phyloP scores from a whole-genome alignment of 2,888 invertebrate genomes.

The Molanna angustata region DNA sequence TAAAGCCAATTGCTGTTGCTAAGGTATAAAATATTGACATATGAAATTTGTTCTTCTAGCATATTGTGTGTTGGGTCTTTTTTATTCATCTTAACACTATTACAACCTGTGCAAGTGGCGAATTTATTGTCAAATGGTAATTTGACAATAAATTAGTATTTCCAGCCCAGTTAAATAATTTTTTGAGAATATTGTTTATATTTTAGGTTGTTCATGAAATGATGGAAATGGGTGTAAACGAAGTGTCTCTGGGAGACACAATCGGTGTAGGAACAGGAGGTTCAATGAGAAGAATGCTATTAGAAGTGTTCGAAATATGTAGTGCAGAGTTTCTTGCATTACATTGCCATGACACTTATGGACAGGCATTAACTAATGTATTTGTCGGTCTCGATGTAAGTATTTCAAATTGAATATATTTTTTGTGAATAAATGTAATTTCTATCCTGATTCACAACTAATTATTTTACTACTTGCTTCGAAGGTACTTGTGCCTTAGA shows the following conservation, averaged over 20 bases:
- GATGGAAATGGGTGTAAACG: conserved; percentile 87
- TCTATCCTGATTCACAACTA: no score
- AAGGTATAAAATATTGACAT: no score
- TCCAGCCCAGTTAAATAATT: no score
- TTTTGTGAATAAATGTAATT: no score
- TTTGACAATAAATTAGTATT: no score
- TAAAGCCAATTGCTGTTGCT: conserved; percentile 74
- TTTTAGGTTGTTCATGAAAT: conserved; percentile 66
- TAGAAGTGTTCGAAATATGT: conserved; percentile 65
- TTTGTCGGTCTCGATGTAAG: conserved; percentile 81
- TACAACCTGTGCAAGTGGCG: no score
- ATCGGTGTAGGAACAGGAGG: conserved; percentile 93
- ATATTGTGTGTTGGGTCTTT: not conserved
- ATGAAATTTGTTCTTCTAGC: no score
- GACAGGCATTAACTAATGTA: conserved; percentile 92
- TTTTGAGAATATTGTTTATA: no score
- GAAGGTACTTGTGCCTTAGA: no score
- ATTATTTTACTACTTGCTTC: no score
- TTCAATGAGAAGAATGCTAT: conserved; percentile 71
- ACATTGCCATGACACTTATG: conserved; percentile 98
- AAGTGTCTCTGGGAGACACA: conserved; percentile 95
- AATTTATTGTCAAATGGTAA: not conserved
- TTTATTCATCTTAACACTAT: not conserved
- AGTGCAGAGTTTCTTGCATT: conserved; percentile 75
- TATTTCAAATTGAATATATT: no score